Base-by-base conservation (phyloP, 2,113 vertebrate species). In the Zingel zingel region DNA sequence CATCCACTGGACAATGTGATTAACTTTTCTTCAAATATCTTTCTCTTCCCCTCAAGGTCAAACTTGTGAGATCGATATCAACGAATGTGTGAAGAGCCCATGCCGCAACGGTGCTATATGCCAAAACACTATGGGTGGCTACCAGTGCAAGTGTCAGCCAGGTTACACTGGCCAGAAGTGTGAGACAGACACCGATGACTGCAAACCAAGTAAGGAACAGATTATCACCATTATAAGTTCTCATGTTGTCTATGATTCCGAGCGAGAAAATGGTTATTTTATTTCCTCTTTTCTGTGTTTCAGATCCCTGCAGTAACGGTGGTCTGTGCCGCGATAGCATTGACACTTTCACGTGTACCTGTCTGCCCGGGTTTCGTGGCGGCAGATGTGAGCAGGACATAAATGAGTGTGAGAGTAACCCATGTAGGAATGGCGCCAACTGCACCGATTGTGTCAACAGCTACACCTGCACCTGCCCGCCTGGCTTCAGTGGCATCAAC, bases 371-470 rank as follows among this genome's bases (percentile, higher is more conserved):
- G 13, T 99, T 99, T 89, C 97, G 95, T 9, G 98, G 98, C 0
- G 83, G 93, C 63, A 94, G 96, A 81, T 99, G 98, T 0, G 97
- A 99, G 90, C 97, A 99, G 88, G 98, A 99, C 94, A 96, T 99
- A 84, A 97, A 99, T 0, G 98, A 99, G 88, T 99, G 98, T 0
- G 96, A 97, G 91, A 99, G 98, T 84, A 97, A 94, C 92, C 98
- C 98, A 2, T 99, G 98, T 86, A 97, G 92, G 87, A 97, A 99
- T 0, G 97, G 97, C 0, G 98, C 97, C 88, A 99, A 98, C 95
- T 99, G 98, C 94, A 99, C 98, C 0, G 98, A 99, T 88, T 99
- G 97, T 0, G 98, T 99, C 73, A 96, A 99, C 94, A 97, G 98
- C 93, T 99, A 99, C 93, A 99, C 98, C 0, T 99, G 98, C 90